phyloP scores from a whole-genome alignment of 2,113 vertebrate genomes.

The Notiomystis cincta region DNA sequence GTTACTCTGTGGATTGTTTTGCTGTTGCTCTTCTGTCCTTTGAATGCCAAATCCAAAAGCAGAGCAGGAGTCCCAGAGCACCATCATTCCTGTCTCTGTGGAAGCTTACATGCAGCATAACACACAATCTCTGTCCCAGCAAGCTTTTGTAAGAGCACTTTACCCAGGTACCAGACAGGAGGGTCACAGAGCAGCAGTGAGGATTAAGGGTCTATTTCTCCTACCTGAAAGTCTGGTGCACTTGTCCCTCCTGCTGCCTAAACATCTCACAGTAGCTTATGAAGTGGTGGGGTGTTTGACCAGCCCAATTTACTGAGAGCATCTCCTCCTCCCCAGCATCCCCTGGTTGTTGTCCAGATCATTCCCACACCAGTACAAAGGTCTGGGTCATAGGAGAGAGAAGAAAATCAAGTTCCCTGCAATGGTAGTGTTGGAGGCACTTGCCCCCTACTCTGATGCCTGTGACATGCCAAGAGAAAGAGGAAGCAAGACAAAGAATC shows the following conservation, averaged over 20 bases:
- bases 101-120: fast-evolving
- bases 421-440: background rate
- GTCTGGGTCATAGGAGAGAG: fast-evolving
- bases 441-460: background rate
- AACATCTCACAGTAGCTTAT: too few relatives aligned
- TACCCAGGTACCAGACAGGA: background rate
- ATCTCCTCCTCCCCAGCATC: background rate
- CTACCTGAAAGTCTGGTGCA: fast-evolving
- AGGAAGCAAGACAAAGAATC: background rate
- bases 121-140: background rate
- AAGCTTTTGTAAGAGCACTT: background rate
- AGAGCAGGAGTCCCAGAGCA: background rate
- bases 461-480: background rate
- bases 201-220: background rate
- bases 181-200: background rate
- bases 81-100: background rate
- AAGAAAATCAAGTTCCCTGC: background rate
- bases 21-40: background rate
- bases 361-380: background rate
- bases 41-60: background rate
- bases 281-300: fast-evolving
- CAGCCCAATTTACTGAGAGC: background rate
- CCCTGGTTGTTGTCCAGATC: background rate
- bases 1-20: background rate
- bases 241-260: background rate